Conservation (phyloP, 2,113 vertebrate species). For the Mystacornis crossleyi region DNA sequence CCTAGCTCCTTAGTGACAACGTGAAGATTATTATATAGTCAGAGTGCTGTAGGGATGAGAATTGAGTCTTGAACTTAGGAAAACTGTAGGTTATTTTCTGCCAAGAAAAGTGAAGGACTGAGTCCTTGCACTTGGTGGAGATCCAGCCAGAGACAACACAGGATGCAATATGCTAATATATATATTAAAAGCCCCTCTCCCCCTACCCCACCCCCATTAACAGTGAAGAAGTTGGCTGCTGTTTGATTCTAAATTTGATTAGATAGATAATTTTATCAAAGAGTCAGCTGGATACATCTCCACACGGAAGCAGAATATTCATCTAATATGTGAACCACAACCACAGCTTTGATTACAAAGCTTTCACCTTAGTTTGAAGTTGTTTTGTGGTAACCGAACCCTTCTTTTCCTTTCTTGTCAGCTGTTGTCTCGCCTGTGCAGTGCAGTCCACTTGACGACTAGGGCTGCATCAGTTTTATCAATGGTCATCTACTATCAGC, state of each 20-base stretch:
- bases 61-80: background rate
- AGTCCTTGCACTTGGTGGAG: background rate
- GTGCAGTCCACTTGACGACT: background rate
- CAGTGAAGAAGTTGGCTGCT: background rate
- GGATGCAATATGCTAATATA: background rate
- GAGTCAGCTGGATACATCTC: background rate
- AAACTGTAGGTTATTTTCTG: background rate
- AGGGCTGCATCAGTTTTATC: background rate
- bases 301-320: background rate
- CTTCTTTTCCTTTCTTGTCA: background rate
- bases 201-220: rapidly evolving
- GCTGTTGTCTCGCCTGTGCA: background rate
- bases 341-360: background rate
- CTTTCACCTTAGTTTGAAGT: background rate
- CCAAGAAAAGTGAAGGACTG: background rate
- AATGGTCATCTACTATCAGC: background rate
- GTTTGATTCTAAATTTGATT: background rate
- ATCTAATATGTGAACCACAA: background rate
- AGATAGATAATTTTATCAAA: background rate
- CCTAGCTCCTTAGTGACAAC: background rate
- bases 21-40: background rate
- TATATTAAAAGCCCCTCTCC: too few species aligned
- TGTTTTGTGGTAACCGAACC: background rate
- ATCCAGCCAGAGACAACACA: background rate
- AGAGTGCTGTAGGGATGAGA: background rate